Conservation (phyloP, 53 echinoderm and acorn worm species). For the Zoroaster sp. region DNA sequence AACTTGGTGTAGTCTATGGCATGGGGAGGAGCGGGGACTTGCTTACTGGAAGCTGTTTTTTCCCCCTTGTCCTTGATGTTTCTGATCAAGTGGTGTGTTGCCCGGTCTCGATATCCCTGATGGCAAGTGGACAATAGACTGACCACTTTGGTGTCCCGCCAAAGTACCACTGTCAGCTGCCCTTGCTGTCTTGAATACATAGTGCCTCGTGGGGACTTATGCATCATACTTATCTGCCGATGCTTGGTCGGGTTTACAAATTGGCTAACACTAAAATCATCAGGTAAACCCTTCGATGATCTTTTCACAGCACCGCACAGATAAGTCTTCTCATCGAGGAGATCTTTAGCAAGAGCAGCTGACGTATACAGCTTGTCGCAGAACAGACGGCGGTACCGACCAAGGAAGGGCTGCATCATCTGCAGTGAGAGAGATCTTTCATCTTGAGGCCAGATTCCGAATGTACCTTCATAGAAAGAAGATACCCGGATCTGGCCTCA, state of each 20-base stretch:
- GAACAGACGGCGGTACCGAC: constrained; percentile 12
- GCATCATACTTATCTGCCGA: not conserved
- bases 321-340: constrained; percentile 13
- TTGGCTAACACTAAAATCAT: not conserved
- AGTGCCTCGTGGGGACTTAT: not conserved
- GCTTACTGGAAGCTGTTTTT: not conserved
- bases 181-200: constrained; percentile 16
- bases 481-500: not conserved
- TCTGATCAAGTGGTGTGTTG: not conserved
- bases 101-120: not conserved
- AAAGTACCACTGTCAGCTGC: not conserved
- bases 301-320: not conserved
- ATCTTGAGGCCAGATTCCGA: not conserved
- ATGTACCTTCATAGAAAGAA: not conserved
- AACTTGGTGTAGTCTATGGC: constrained; percentile 8
- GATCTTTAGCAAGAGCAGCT: constrained; percentile 14
- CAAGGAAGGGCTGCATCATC: constrained; percentile 18
- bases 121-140: not conserved
- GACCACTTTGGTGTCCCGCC: constrained; percentile 27
- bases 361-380: not conserved
- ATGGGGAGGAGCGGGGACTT: not conserved
- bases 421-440: not conserved
- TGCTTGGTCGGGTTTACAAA: not conserved
- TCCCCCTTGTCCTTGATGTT: not conserved
- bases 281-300: constrained; percentile 3